These are phyloP conservation scores for Euproctis similis DNA, from an alignment of 2,888 invertebrate genomes.

Conservation along the genomic window DNA sequence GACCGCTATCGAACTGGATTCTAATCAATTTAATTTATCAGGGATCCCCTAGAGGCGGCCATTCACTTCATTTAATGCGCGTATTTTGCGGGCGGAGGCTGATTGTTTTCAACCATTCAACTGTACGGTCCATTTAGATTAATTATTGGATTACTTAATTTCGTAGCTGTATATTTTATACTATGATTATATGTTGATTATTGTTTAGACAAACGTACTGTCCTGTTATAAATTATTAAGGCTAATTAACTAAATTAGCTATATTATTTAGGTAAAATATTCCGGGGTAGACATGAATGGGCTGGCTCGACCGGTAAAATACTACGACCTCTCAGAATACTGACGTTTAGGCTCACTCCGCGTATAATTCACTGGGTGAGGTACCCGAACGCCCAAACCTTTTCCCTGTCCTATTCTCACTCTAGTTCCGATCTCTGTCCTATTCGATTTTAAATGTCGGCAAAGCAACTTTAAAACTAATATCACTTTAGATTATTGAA, in stretches of 20 bases:
- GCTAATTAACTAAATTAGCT: slow-evolving; percentile 22
- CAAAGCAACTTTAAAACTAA: no score
- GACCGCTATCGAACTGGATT: slow-evolving; percentile 69
- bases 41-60: slow-evolving; percentile 71
- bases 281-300: no score
- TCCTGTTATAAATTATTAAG: slow-evolving; percentile 18
- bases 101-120: slow-evolving; percentile 76
- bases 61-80: slow-evolving; percentile 77
- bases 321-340: no score
- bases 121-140: slow-evolving; percentile 76
- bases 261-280: no score
- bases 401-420: no score
- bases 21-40: slow-evolving; percentile 77
- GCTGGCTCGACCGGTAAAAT: no score
- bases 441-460: no score
- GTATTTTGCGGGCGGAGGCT: slow-evolving; percentile 74
- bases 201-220: slow-evolving; percentile 21
- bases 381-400: no score
- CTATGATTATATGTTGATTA: slow-evolving; percentile 29
- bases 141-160: slow-evolving; percentile 76
- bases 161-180: slow-evolving; percentile 57
- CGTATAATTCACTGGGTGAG: no score
- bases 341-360: no score
- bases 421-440: no score
- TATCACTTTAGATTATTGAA: no score